These are phyloP conservation scores for Ptychobarbus kaznakovi DNA, from an alignment of 2,797 vertebrate species.

Conservation along the genomic window DNA sequence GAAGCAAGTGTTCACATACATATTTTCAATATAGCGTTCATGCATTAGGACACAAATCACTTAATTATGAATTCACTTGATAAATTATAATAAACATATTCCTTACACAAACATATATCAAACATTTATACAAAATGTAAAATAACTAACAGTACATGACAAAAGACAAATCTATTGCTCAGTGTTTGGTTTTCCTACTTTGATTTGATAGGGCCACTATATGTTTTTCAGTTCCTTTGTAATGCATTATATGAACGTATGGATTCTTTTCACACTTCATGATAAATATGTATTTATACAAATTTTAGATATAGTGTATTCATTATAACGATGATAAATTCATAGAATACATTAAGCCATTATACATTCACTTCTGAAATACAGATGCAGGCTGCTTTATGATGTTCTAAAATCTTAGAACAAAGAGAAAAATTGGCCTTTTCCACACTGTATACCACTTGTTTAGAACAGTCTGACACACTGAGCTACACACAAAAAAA, in stretches of 20 bases:
- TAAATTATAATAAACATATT: background rate
- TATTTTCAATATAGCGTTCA: constrained; percentile 47
- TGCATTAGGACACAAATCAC: constrained; percentile 49
- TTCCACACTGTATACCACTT: background rate
- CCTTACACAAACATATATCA: no score
- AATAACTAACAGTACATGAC: no score
- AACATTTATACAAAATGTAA: no score
- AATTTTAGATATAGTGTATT: background rate
- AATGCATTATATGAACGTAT: constrained; percentile 17
- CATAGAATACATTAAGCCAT: constrained; percentile 11
- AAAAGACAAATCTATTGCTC: background rate
- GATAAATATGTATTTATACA: background rate
- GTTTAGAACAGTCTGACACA: constrained; percentile 13
- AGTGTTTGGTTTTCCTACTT: background rate
- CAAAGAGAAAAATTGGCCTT: background rate
- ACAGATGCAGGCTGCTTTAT: background rate
- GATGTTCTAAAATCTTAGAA: background rate
- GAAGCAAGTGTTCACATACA: background rate
- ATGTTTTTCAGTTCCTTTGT: background rate
- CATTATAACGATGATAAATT: background rate
- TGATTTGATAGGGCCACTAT: constrained; percentile 15
- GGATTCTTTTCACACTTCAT: constrained; percentile 32
- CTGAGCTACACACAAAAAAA: background rate
- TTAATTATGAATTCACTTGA: constrained; percentile 29
- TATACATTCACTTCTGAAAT: constrained; percentile 1